Conservation (phyloP, 2,113 vertebrate genomes). For the Gnathonemus longibarbis region DNA sequence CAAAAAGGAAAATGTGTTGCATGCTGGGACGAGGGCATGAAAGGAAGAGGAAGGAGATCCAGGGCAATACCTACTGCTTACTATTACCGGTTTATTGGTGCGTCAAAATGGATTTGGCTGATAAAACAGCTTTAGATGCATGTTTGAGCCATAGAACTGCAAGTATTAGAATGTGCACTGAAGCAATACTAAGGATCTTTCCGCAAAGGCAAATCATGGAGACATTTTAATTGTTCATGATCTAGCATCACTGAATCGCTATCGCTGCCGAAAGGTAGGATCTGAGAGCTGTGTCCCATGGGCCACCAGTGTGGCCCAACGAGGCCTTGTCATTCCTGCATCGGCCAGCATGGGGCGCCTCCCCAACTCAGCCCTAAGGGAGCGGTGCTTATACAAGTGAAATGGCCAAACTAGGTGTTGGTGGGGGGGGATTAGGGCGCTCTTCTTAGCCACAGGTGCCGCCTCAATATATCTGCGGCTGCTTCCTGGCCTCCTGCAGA, state of each 20-base stretch:
- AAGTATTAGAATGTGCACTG: neutral
- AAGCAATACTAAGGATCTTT: neutral
- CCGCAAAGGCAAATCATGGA: neutral
- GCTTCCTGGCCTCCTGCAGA: neutral
- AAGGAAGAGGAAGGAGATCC: neutral
- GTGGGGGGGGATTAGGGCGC: neutral
- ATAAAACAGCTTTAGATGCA: neutral
- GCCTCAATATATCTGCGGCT: neutral
- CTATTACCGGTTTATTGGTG: neutral
- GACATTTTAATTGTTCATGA: neutral
- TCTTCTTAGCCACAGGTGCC: neutral
- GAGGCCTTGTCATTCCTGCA: neutral
- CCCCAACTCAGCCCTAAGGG: neutral
- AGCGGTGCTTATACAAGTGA: neutral
- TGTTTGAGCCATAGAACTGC: neutral
- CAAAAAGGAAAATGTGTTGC: neutral
- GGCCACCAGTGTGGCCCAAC: neutral
- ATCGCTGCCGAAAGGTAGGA: neutral
- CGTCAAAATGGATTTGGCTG: neutral
- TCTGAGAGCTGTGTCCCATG: neutral
- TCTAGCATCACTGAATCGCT: neutral
- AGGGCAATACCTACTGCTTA: neutral
- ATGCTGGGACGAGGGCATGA: neutral
- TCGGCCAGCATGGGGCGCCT: neutral
- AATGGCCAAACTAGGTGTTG: neutral